Evolutionary conservation across 2,888 invertebrate genomes (phyloP).

Genomic region (Ceramica pisi): DNA sequence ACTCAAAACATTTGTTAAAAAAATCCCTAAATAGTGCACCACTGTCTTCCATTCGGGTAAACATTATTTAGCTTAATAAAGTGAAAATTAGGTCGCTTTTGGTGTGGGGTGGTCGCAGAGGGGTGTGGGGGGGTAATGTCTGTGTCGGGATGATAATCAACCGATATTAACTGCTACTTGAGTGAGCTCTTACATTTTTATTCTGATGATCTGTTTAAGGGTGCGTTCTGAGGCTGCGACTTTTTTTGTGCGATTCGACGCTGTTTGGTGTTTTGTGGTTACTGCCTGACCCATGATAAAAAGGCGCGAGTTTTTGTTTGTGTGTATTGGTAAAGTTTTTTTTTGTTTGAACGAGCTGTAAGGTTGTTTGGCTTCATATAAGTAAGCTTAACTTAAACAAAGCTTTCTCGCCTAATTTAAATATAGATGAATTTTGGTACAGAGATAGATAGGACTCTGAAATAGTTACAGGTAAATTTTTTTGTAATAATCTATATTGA

Average conservation of each 20-base stretch:
- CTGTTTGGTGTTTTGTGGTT: neutral
- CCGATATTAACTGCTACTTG: slow-evolving; percentile 74
- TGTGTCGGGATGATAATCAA: slow-evolving; percentile 74
- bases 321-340: neutral
- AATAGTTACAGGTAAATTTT: too few relatives aligned
- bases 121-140: slow-evolving; percentile 56
- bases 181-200: slow-evolving; percentile 72
- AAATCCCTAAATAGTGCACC: slow-evolving; percentile 61
- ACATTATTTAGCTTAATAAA: slow-evolving; percentile 66
- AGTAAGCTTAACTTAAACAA: too few relatives aligned
- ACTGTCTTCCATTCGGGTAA: slow-evolving; percentile 59
- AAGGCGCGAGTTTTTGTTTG: neutral
- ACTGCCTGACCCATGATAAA: neutral
- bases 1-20: slow-evolving; percentile 46
- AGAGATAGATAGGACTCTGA: too few relatives aligned
- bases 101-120: slow-evolving; percentile 46
- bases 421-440: too few relatives aligned
- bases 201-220: slow-evolving; percentile 75
- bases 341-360: too few relatives aligned
- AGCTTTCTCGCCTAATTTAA: too few relatives aligned
- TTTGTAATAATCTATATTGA: too few relatives aligned
- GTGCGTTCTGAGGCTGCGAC: slow-evolving; percentile 52
- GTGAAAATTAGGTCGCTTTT: slow-evolving; percentile 66
- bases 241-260: slow-evolving; percentile 40
- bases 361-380: too few relatives aligned